These are phyloP conservation scores for Micromys minutus DNA, from an alignment of 2,113 vertebrate species.

Conservation along the genomic window DNA sequence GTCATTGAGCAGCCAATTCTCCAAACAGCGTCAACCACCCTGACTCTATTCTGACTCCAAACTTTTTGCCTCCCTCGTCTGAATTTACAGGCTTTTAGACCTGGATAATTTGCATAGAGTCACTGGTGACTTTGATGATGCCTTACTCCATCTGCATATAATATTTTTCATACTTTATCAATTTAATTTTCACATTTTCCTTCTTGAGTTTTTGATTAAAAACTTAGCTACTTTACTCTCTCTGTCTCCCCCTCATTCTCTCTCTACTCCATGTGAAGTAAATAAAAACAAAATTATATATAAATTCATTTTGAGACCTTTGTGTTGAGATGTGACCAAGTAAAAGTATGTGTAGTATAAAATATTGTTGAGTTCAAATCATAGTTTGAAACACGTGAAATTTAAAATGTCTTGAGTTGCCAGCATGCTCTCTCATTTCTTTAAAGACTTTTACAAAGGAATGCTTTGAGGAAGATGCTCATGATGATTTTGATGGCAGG, in stretches of 20 bases:
- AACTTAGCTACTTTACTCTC: neutral
- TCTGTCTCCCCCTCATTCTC: neutral
- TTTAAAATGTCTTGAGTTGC: neutral
- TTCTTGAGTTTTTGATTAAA: neutral
- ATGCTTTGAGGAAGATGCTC: neutral
- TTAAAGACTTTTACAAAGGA: neutral
- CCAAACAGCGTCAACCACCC: neutral
- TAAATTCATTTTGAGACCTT: neutral
- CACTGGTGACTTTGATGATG: neutral
- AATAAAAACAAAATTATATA: neutral
- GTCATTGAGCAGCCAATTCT: neutral
- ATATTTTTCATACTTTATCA: neutral
- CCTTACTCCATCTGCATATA: neutral
- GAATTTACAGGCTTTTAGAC: neutral
- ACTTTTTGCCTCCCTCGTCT: fast-evolving
- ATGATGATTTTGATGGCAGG: neutral
- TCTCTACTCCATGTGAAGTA: neutral
- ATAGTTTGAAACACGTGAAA: neutral
- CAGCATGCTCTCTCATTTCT: neutral
- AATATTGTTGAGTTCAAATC: neutral
- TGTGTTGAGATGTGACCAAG: neutral
- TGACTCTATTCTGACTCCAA: neutral
- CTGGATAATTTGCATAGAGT: neutral
- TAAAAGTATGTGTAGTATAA: neutral
- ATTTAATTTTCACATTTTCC: neutral